Evolutionary conservation across 2,113 vertebrate species (phyloP), one percentile per base, ranked within the genome.

Genomic region (Chaetodon auriga): DNA sequence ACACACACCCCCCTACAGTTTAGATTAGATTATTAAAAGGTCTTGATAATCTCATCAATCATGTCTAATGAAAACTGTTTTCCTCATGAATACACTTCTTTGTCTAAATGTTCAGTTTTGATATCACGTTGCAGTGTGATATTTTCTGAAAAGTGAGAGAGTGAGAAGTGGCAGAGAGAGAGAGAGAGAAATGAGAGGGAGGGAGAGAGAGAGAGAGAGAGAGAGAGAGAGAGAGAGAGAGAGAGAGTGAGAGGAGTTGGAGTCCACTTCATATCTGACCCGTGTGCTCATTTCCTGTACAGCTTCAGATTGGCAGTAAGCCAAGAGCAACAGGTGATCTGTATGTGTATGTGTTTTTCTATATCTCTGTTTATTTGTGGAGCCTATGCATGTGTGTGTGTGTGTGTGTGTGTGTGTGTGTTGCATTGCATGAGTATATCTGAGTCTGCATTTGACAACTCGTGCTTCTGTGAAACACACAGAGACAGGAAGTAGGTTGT

Each of bases 321-420:
- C 97, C 97, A 97, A 94, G 90, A 96, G 95, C 97, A 97, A 97
- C 97, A 98, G 97, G 97, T 98, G 97, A 98, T 96, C 94, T 93
- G 89, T 65, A 51, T 81, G 68, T 51, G 18, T 75, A 30, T 66
- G 46, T 80, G 53, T 55, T 68, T 73, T 43, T 83, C 14, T 81
- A 53, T 62, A 35, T 65, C 63, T 89, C 16, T 61, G 51, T 62
- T 60, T 62, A 36, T 80, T 61, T 75, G 61, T 64, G n/a, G 13
- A 49, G 62, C 45, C 91, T 92, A 3, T 30, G 30, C 30, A 30
- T 3, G 30, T 30, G 30, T 30, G 30, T 30, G 30, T 30, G 30
- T 30, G 30, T 30, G 30, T 30, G 30, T 3, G 30, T 30, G 30
- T 30, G 30, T 30, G 84, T 53, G 43, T 75, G 58, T 64, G n/a